Base-by-base conservation (phyloP, 2,797 vertebrate species). In the Glyptemys insculpta region DNA sequence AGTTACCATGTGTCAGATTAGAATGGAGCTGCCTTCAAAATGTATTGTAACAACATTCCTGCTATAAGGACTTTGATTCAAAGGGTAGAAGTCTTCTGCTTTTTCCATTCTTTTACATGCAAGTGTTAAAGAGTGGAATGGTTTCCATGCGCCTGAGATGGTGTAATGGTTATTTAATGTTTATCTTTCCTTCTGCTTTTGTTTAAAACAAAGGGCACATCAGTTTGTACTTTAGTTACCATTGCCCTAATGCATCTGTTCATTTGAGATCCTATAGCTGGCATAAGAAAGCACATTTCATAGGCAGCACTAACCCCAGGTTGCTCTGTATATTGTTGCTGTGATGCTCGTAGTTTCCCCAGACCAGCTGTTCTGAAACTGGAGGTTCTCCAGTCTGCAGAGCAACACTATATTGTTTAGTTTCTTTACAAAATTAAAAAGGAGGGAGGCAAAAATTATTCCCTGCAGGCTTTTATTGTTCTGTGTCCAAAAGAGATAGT, bases 21-120 rank as follows among this genome's bases (percentile, higher is more conserved):
- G 81, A 95, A 57, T 53, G 83, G 49, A 93, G 68, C 95, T 4
- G 5, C 82, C 37, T 89, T 68, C 88, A 89, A 76, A 94, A 91
- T 76, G 82, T 87, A 90, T 91, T 9, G 12, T 80, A 94, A 94
- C 89, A 92, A 62, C 50, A 78, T 93, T 96, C 94, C 94, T 96
- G 92, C 79, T 29, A 8, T 56, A 85, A 49, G 54, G 53, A 80
- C 96, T 79, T 92, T 95, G 85, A 72, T 96, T 72, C 90, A 56
- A 34, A 49, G 31, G 89, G 76, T 92, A 92, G 89, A 95, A 87
- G 84, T 90, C 62, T 92, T 94, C 87, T 95, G 95, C 95, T 94
- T 54, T 93, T 91, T 92, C 92, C 84, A 78, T 86, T 59, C 85
- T 5, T 91, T 92, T 90, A 89, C 80, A 86, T 96, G 88, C 93